Conservation (phyloP, 2,113 vertebrate genomes). For the Centropristis striata region DNA sequence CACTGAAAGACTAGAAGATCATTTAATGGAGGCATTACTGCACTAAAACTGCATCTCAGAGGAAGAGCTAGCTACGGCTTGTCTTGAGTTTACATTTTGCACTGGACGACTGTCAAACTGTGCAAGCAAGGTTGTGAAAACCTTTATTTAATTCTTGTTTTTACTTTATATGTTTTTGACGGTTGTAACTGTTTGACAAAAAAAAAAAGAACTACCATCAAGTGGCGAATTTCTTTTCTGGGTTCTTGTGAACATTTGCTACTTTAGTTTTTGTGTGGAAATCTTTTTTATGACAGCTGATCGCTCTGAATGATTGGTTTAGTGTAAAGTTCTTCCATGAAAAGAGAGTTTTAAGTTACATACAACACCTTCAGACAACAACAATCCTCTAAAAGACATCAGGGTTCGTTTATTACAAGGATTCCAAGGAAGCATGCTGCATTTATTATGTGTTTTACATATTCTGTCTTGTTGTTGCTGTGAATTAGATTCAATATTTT, state of each 20-base stretch:
- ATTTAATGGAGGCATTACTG: neutral
- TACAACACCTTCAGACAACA: too few relatives aligned
- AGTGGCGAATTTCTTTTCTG: neutral
- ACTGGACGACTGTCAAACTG: neutral
- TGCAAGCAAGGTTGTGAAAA: neutral
- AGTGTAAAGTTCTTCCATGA: too few relatives aligned
- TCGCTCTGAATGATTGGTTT: neutral
- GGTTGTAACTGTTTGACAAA: neutral
- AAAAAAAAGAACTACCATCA: neutral
- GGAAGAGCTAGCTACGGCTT: neutral
- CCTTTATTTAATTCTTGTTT: neutral
- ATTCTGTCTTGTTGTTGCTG: too few relatives aligned
- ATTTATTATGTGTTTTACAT: too few relatives aligned
- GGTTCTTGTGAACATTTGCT: neutral
- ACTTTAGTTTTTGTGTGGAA: neutral
- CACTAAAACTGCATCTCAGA: neutral
- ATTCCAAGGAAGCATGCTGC: too few relatives aligned
- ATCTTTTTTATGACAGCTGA: neutral
- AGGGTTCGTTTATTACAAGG: too few relatives aligned
- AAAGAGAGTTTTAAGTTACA: too few relatives aligned
- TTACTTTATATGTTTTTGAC: neutral
- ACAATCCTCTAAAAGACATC: too few relatives aligned
- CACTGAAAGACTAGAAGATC: constrained; percentile 9
- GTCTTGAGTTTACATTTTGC: neutral
- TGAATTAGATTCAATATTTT: too few relatives aligned